Conservation (phyloP, 2,113 vertebrate genomes). For the Raphicerus campestris region DNA sequence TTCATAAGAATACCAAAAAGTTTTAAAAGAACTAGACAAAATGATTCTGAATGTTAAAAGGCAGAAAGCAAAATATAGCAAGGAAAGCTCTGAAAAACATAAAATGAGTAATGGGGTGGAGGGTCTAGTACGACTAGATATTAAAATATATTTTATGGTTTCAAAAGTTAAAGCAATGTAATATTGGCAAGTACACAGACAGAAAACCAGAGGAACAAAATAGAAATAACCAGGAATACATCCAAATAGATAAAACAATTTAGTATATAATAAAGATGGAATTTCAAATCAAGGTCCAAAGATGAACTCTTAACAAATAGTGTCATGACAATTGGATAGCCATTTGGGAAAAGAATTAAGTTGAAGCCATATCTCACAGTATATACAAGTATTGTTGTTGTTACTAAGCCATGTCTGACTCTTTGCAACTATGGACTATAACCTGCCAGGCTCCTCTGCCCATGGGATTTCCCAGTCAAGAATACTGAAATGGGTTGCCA, state of each 20-base stretch:
- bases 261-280: not conserved
- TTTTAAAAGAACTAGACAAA: not conserved
- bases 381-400: not conserved
- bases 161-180: not conserved
- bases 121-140: not conserved
- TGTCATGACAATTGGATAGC: not conserved
- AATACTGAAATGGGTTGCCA: not conserved
- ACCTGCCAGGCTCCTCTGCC: not conserved
- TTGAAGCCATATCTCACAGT: not conserved
- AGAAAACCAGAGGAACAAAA: not conserved
- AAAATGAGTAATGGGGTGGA: not conserved
- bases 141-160: not conserved
- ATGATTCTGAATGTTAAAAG: not conserved
- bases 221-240: not conserved
- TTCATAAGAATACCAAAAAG: not conserved
- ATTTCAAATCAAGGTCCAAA: constrained; percentile 10
- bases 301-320: not conserved
- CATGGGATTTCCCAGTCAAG: not conserved
- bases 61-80: not conserved
- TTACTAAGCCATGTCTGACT: not conserved
- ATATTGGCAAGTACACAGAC: not conserved
- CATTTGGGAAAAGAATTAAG: not conserved
- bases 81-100: not conserved
- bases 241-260: not conserved
- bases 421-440: not conserved